Conservation (phyloP, 2,888 invertebrate genomes). For the Ceramica pisi region DNA sequence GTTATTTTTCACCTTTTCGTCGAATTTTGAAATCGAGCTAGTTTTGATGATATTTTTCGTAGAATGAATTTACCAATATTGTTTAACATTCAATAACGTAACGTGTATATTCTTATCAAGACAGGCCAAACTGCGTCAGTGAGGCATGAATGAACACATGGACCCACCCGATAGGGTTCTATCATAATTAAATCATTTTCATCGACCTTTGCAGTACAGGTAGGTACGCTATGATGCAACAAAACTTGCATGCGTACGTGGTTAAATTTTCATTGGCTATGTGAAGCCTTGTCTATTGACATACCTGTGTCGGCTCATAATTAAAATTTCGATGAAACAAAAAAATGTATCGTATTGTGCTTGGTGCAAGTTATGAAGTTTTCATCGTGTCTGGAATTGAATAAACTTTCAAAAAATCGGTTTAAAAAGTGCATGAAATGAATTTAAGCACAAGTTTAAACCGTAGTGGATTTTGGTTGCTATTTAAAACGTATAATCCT, state of each 20-base stretch:
- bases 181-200: conserved; percentile 35
- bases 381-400: not conserved
- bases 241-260: not conserved
- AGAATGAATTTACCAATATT: not conserved
- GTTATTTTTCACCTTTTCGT: too few relatives aligned
- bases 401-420: too few relatives aligned
- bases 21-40: too few relatives aligned
- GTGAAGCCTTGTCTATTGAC: not conserved
- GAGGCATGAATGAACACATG: conserved; percentile 9
- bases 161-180: not conserved
- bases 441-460: too few relatives aligned
- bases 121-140: not conserved
- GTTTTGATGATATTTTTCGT: too few relatives aligned
- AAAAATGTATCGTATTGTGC: not conserved
- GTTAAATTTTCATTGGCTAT: not conserved
- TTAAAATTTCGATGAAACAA: not conserved
- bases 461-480: too few relatives aligned
- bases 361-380: not conserved
- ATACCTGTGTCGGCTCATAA: not conserved
- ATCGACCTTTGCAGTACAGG: too few relatives aligned
- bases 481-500: too few relatives aligned
- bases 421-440: too few relatives aligned
- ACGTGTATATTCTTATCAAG: not conserved
- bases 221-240: not conserved
- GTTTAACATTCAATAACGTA: not conserved